These are phyloP conservation scores for Cheilosia scutellata DNA, from an alignment of 2,888 invertebrate species.

Conservation along the genomic window DNA sequence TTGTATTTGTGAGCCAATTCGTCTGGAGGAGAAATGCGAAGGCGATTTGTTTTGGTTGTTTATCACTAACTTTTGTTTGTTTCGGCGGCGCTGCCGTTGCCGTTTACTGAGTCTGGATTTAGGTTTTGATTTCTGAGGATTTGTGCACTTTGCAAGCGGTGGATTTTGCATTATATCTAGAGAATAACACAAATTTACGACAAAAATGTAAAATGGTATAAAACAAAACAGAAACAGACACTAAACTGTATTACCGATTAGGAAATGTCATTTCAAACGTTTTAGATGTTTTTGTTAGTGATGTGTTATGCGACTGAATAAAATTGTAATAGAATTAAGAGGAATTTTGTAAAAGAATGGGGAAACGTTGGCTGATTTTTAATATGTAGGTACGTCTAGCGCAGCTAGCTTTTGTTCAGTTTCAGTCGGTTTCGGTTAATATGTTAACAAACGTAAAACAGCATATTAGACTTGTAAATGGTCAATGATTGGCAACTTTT, in stretches of 20 bases:
- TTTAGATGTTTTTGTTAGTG: too few species aligned
- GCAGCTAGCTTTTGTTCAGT: too few species aligned
- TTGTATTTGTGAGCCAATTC: neutral
- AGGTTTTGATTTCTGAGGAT: conserved; percentile 38
- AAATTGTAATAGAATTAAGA: conserved; percentile 20
- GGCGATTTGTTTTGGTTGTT: conserved; percentile 22
- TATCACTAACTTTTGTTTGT: conserved; percentile 36
- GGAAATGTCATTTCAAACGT: conserved; percentile 32
- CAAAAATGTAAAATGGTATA: neutral
- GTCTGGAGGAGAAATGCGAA: neutral
- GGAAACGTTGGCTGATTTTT: too few species aligned
- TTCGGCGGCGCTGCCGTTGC: conserved; percentile 46
- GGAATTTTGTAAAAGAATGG: neutral
- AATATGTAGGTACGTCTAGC: too few species aligned
- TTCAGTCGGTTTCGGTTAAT: too few species aligned
- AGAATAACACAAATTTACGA: neutral
- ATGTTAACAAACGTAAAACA: too few species aligned
- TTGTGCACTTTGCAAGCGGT: neutral
- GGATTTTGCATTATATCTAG: conserved; percentile 51
- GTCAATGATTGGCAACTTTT: too few species aligned
- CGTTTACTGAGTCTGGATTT: conserved; percentile 45
- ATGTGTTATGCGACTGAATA: conserved; percentile 5
- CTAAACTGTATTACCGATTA: conserved; percentile 37
- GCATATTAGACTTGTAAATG: too few species aligned
- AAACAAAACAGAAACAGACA: conserved; percentile 11